A percentile compares a stretch with the other conserved stretches of the same genome.
phyloP scores from a whole-genome alignment of 2,888 invertebrate species.

The Coleophora deauratella region DNA sequence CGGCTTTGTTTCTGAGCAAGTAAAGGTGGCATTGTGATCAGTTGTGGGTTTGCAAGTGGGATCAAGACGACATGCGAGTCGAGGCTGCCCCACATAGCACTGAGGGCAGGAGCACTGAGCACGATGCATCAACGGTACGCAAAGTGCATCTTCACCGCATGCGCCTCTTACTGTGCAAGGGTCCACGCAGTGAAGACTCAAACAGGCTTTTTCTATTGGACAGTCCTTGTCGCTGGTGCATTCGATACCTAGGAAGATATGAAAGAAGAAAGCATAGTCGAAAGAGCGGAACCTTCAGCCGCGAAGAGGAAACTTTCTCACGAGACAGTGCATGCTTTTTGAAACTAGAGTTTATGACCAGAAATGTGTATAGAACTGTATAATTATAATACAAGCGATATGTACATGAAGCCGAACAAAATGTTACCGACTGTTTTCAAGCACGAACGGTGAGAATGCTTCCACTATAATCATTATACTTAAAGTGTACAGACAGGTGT shows the following conservation, averaged over 20 bases:
- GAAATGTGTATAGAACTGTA: conserved; percentile 65
- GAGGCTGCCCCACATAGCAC: conserved; percentile 89
- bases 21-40: conserved; percentile 73
- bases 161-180: conserved; percentile 91
- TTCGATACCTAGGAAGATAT: conserved; percentile 83
- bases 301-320: conserved; percentile 90
- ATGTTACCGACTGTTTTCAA: conserved; percentile 69
- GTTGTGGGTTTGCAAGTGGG: conserved; percentile 81
- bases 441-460: conserved; percentile 76
- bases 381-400: conserved; percentile 77
- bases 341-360: conserved; percentile 72
- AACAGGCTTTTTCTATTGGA: conserved; percentile 92
- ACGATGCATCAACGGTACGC: conserved; percentile 87
- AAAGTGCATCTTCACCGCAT: conserved; percentile 92
- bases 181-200: conserved; percentile 92
- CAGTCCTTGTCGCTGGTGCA: conserved; percentile 94
- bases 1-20: conserved; percentile 79
- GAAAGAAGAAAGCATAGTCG: conserved; percentile 76
- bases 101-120: conserved; percentile 92
- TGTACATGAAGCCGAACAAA: conserved; percentile 75
- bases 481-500: conserved; percentile 39
- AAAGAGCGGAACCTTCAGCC: conserved; percentile 88
- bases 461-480: conserved; percentile 56
- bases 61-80: conserved; percentile 85
- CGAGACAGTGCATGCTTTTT: conserved; percentile 81